phyloP scores from a whole-genome alignment of 2,888 invertebrate species.

The Scrobipalpa atriplicella region DNA sequence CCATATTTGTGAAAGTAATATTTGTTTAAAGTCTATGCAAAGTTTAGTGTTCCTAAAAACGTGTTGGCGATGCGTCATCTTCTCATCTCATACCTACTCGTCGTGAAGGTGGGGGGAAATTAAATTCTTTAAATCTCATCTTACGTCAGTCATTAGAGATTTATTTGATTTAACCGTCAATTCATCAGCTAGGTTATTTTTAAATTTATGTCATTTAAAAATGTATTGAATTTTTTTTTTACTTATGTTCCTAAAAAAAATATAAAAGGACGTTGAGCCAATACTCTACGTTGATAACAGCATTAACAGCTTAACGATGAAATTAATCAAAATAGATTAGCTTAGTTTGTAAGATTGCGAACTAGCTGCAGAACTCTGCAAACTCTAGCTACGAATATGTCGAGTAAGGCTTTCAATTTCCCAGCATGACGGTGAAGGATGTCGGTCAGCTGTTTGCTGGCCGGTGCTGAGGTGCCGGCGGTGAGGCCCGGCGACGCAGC shows the following conservation, averaged over 20 bases:
- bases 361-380: not conserved
- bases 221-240: no score
- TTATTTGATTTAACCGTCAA: not conserved
- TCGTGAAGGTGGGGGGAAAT: not conserved
- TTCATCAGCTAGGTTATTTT: no score
- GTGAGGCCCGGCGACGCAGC: conserved; percentile 38
- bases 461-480: conserved; percentile 35
- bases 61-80: conserved; percentile 12
- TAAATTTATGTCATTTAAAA: no score
- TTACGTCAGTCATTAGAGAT: not conserved
- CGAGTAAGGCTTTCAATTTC: conserved; percentile 34
- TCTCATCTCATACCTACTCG: not conserved
- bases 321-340: not conserved
- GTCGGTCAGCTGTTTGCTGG: conserved; percentile 53
- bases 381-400: conserved; percentile 35
- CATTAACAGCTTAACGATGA: not conserved
- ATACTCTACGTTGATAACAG: not conserved
- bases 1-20: conserved; percentile 17
- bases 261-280: not conserved
- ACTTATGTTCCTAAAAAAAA: not conserved
- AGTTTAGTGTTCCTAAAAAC: conserved; percentile 20
- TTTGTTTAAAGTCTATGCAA: conserved; percentile 8
- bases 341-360: conserved; percentile 7
- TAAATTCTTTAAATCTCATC: not conserved
- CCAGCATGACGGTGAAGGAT: conserved; percentile 57